Percentiles rank a stretch among this genome's conserved stretches.
These are phyloP conservation scores for Hyperoplus immaculatus DNA, from an alignment of 2,797 vertebrate species.

Conservation along the genomic window DNA sequence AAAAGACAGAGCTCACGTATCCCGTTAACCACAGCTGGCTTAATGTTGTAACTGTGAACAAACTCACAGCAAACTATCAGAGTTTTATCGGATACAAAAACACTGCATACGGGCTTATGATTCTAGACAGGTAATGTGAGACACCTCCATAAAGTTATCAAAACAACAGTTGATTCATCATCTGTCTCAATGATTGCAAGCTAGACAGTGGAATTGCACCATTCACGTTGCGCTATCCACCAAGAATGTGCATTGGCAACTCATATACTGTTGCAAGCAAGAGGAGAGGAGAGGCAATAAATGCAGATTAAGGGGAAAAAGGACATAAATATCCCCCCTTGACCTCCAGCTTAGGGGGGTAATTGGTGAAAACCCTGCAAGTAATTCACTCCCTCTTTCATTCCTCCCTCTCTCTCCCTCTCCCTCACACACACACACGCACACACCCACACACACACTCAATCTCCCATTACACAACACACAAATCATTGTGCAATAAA, in stretches of 20 bases:
- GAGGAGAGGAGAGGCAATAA: slow-evolving; percentile 17
- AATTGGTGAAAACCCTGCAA: slow-evolving; percentile 52
- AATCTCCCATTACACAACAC: background rate
- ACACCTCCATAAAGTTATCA: background rate
- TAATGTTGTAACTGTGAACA: background rate
- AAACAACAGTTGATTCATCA: background rate
- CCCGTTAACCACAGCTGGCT: background rate
- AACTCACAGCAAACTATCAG: too few relatives aligned
- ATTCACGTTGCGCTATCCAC: background rate
- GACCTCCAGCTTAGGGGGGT: slow-evolving; percentile 56
- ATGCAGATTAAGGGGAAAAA: slow-evolving; percentile 37
- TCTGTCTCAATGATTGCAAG: background rate
- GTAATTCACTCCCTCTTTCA: slow-evolving; percentile 28
- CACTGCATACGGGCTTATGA: background rate
- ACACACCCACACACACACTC: background rate
- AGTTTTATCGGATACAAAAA: slow-evolving; percentile 3
- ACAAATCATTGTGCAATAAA: slow-evolving; percentile 28
- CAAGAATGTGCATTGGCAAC: background rate
- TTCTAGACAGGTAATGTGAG: background rate
- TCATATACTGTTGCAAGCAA: too few relatives aligned
- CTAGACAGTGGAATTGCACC: background rate
- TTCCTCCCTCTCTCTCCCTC: background rate
- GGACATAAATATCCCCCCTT: slow-evolving; percentile 44
- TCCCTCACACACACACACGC: background rate
- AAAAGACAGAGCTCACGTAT: background rate